Evolutionary conservation across 1,140 invertebrate genomes (phyloP).

Genomic region (Drosophila pseudoananassae): DNA sequence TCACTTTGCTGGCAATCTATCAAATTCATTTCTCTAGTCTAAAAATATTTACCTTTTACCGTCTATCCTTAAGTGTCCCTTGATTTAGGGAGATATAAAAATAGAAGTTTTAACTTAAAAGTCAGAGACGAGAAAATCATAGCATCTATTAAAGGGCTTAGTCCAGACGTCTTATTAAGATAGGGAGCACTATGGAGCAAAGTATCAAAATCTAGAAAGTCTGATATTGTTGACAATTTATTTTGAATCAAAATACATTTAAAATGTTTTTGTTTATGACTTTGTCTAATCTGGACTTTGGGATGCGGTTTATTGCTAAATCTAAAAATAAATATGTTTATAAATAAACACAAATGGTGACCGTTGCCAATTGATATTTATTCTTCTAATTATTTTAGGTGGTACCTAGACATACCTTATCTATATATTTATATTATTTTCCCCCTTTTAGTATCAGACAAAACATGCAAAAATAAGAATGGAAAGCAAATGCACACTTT

Average conservation of each 20-base stretch:
- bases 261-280: too few relatives aligned
- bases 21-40: not conserved
- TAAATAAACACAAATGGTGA: too few relatives aligned
- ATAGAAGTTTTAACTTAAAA: not conserved
- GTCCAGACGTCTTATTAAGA: not conserved
- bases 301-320: too few relatives aligned
- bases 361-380: too few relatives aligned
- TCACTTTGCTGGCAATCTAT: too few relatives aligned
- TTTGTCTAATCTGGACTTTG: too few relatives aligned
- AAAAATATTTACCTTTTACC: not conserved
- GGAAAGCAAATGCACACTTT: not conserved
- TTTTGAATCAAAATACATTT: too few relatives aligned
- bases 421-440: not conserved
- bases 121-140: not conserved
- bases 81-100: not conserved
- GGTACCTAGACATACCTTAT: not conserved
- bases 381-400: too few relatives aligned
- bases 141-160: not conserved
- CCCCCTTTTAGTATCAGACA: not conserved
- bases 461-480: not conserved
- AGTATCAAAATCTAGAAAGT: too few relatives aligned
- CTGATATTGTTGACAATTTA: too few relatives aligned
- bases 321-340: too few relatives aligned
- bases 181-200: too few relatives aligned
- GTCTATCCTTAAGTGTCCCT: not conserved